Evolutionary conservation across 1,140 invertebrate genomes (phyloP).

Genomic region (Drosophila virilis): DNA sequence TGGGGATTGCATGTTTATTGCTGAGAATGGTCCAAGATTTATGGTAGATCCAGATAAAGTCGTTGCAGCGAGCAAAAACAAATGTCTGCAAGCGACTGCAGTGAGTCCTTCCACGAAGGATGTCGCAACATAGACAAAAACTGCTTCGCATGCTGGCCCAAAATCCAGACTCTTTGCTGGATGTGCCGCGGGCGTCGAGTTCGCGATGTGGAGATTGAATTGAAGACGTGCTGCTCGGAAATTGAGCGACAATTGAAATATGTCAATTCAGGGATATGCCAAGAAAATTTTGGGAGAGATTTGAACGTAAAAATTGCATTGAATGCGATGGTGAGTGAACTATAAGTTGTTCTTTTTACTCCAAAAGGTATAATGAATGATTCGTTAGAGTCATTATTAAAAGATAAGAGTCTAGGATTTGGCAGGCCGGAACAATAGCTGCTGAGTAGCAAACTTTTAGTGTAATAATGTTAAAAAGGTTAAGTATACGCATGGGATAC

Average conservation of each 20-base stretch:
- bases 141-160: neutral
- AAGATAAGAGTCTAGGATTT: too few relatives aligned
- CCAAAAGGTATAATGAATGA: too few relatives aligned
- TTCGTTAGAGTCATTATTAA: too few relatives aligned
- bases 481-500: neutral
- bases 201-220: slow-evolving; percentile 17
- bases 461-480: neutral
- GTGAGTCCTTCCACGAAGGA: slow-evolving; percentile 22
- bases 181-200: neutral
- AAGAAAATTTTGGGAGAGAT: neutral
- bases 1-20: slow-evolving; percentile 43
- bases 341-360: too few relatives aligned
- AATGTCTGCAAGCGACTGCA: slow-evolving; percentile 30
- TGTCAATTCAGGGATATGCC: neutral
- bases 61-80: slow-evolving; percentile 35
- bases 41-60: slow-evolving; percentile 67
- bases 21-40: slow-evolving; percentile 70
- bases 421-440: too few relatives aligned
- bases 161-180: neutral
- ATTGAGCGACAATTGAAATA: slow-evolving; percentile 34
- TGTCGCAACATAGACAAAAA: slow-evolving; percentile 8
- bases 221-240: neutral
- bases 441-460: neutral
- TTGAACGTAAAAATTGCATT: too few relatives aligned
- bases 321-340: too few relatives aligned